A percentile compares a stretch with the other conserved stretches of the same genome.
phyloP scores from a whole-genome alignment of 2,888 invertebrate species.

The Molanna angustata region DNA sequence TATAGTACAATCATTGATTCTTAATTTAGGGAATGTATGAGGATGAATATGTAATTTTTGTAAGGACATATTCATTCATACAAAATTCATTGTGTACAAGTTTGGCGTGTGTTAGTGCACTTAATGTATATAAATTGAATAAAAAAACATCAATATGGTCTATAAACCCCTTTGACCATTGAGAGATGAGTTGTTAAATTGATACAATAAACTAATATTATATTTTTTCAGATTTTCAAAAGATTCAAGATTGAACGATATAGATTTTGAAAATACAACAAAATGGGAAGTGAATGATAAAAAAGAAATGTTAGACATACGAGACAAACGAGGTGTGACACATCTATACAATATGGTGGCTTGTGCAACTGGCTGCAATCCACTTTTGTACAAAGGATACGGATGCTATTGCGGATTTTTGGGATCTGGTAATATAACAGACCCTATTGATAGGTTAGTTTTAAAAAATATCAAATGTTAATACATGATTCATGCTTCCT shows the following conservation, averaged over 20 bases:
- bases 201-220: not conserved
- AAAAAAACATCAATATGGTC: no score
- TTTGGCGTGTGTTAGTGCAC: no score
- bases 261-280: not conserved
- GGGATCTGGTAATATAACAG: constrained; percentile 74
- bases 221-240: not conserved
- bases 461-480: no score
- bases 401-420: constrained; percentile 89
- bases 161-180: no score
- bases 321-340: constrained; percentile 71
- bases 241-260: not conserved
- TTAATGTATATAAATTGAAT: no score
- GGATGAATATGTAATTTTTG: no score
- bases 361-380: constrained; percentile 83
- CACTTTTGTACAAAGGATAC: constrained; percentile 79
- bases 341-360: constrained; percentile 84
- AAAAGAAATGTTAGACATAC: constrained; percentile 39
- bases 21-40: no score
- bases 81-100: no score
- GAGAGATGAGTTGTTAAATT: no score
- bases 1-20: no score
- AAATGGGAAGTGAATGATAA: not conserved
- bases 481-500: no score
- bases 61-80: no score
- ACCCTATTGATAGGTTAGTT: constrained; percentile 74